Conservation (phyloP, 1,140 invertebrate species). For the Drosophila oshimai region DNA sequence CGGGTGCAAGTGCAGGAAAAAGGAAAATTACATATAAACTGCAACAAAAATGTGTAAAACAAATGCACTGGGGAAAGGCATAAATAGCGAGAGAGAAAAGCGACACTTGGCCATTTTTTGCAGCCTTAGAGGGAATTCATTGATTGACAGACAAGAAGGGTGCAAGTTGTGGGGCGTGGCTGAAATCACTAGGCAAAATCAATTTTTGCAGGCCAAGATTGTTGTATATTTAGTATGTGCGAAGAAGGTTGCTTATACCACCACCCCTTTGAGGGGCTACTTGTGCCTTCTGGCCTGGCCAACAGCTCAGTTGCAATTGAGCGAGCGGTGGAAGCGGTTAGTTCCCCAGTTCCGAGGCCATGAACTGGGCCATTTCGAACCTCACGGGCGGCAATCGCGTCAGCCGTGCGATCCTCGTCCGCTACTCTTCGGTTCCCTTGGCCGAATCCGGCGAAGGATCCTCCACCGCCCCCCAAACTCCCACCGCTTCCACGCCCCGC, state of each 20-base stretch:
- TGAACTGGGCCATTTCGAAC: slow-evolving; percentile 82
- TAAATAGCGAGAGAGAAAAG: slow-evolving; percentile 10
- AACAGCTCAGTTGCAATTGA: slow-evolving; percentile 56
- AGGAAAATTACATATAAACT: slow-evolving; percentile 16
- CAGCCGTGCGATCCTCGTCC: slow-evolving; percentile 79
- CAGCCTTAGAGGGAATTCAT: slow-evolving; percentile 43
- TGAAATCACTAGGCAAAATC: slow-evolving; percentile 65
- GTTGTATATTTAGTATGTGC: slow-evolving; percentile 13
- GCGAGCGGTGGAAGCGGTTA: slow-evolving; percentile 34
- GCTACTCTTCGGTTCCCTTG: slow-evolving; percentile 76
- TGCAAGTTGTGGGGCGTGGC: slow-evolving; percentile 19
- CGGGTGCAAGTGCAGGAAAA: slow-evolving; percentile 27
- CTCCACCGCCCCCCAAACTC: slow-evolving; percentile 82
- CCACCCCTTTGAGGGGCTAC: neutral
- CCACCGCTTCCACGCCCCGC: slow-evolving; percentile 46
- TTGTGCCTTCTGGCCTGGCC: neutral
- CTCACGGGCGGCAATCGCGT: slow-evolving; percentile 80
- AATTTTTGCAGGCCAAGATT: slow-evolving; percentile 40
- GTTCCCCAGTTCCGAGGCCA: slow-evolving; percentile 42
- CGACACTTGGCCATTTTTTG: slow-evolving; percentile 33
- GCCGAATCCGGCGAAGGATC: slow-evolving; percentile 51
- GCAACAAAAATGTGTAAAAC: slow-evolving; percentile 17
- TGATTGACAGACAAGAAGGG: slow-evolving; percentile 45
- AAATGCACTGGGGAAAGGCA: slow-evolving; percentile 8
- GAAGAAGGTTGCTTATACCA: slow-evolving; percentile 1